Evolutionary conservation across 1,140 invertebrate genomes (phyloP), one percentile per base, ranked within the genome.

Genomic region (Drosophila nasuta): DNA sequence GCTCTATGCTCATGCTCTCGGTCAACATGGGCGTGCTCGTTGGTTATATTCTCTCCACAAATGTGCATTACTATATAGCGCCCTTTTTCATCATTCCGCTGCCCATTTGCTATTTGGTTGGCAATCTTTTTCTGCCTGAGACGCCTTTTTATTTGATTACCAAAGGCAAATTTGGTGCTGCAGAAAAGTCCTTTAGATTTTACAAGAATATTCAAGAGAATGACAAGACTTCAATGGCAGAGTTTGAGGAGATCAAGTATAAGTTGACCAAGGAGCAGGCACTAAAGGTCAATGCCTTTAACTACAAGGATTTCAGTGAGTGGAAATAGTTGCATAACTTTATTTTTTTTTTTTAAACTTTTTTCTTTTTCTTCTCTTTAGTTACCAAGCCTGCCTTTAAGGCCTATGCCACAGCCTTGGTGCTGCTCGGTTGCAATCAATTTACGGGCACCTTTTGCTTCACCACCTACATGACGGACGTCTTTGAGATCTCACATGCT

Each of bases 1-100:
- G 97, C 0, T 95, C 97, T 0, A 95, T 96, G 83, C 96, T 97
- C 70, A 96, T 97, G 90, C 92, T 98, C 0, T 96, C 96, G 66
- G 94, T 98, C 0, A 96, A 96, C 2, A 90, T 95, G 8, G 97
- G 97, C 0, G 97, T 97, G 25, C 92, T 98, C 0, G 93, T 95
- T 28, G 95, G 95, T 0, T 98, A 96, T 88, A 93, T 95, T 0
- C 77, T 97, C 0, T 97, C 97, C 1, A 93, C 95, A n/a, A 93
- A 93, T 69, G 93, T 95, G 0, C 92, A 92, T 28, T 97, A 95
- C 94, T 93, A 93, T 30, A 91, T 92, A 0, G 92, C 98, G n/a
- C 95, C 96, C 0, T 92, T 96, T 1, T 89, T 95, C 6, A 95
- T 96, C 48, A 94, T 95, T 0, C 75, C 95, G 0, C 82, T 97